Evolutionary conservation across 1,140 invertebrate genomes (phyloP), one percentile per base, ranked within the genome.

Genomic region (Dryas iulia): DNA sequence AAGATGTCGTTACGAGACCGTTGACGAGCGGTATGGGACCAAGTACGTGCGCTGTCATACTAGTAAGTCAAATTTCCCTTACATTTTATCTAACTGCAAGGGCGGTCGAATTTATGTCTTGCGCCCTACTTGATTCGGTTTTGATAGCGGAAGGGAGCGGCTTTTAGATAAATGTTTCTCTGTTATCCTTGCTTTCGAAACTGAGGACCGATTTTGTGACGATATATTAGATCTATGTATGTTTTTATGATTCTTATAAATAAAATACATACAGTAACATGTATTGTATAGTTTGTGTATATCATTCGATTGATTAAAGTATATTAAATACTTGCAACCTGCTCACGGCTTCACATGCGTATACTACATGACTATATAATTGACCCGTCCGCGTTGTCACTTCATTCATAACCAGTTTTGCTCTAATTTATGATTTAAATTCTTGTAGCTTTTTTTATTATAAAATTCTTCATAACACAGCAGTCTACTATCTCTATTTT

Each of bases 61-160:
- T 79, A 88, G 82, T 91, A 84, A 88, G 89, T 89, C 83, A 87
- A 88, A 89, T 78, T 85, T 82, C 89, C 79, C 80, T 88, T 80
- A 86, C 78, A 86, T 88, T 91, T 88, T 86, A 86, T 89, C 83
- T 83, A 78, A 89, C 79, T 87, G 84, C 82, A 82, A 88, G 86
- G 87, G 84, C 77, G 89, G 88, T 85, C 79, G 80, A 83, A 80
- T 88, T 90, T 90, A 87, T 87, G 84, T 77, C 82, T 77, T 72
- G 80, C 82, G 73, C 87, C 86, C 83, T 85, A 81, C 83, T 87
- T 89, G 87, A 91, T 91, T 84, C 83, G 84, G 87, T 87, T 91
- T 89, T 91, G 89, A 91, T 91, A 82, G 85, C 77, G 79, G 82
- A 83, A 83, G 82, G 86, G 88, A 82, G 75, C 77, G 78, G 81